These are phyloP conservation scores for Listronotus bonariensis DNA, from an alignment of 1,140 invertebrate species.

Conservation along the genomic window DNA sequence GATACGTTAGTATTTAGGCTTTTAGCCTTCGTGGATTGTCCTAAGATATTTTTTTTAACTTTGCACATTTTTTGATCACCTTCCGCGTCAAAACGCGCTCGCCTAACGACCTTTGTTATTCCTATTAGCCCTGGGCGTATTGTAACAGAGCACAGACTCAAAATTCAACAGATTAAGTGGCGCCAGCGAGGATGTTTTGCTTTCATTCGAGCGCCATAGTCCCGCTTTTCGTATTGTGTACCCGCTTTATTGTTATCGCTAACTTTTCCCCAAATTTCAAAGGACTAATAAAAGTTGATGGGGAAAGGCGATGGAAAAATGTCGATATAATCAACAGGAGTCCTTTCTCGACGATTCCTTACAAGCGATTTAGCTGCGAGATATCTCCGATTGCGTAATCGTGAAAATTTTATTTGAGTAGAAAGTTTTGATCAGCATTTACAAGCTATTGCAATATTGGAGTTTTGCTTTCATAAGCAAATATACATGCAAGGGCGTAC, in stretches of 20 bases:
- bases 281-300: conserved; percentile 36
- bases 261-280: conserved; percentile 32
- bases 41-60: too few relatives aligned
- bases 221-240: conserved; percentile 18
- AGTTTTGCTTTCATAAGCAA: too few relatives aligned
- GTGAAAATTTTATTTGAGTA: too few relatives aligned
- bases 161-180: conserved; percentile 37
- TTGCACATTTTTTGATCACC: too few relatives aligned
- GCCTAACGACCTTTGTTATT: conserved; percentile 24
- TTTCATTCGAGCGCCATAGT: conserved; percentile 23
- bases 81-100: too few relatives aligned
- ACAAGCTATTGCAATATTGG: too few relatives aligned
- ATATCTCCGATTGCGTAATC: conserved; percentile 17
- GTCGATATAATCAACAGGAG: conserved; percentile 31
- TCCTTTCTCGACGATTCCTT: conserved; percentile 7
- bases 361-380: conserved; percentile 13
- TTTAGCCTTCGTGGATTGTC: too few relatives aligned
- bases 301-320: conserved; percentile 28
- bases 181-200: conserved; percentile 33
- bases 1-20: too few relatives aligned
- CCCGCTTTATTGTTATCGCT: conserved; percentile 32
- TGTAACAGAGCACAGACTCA: conserved; percentile 27
- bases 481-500: too few relatives aligned
- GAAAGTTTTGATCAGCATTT: too few relatives aligned
- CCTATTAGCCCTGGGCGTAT: conserved; percentile 30